Conservation (phyloP, 2,888 invertebrate genomes). For the Stenolophus ochropezus region DNA sequence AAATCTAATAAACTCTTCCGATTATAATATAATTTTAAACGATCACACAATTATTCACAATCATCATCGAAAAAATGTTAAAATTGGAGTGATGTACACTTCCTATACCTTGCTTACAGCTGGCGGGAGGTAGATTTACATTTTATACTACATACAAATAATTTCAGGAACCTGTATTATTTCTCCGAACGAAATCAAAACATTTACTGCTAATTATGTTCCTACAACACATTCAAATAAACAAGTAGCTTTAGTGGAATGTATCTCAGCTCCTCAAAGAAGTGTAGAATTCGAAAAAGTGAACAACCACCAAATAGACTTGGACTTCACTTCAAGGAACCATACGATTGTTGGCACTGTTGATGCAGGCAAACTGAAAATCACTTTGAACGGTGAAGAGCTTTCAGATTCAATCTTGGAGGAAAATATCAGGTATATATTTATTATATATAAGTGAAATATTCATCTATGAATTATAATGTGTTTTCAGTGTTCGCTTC, state of each 20-base stretch:
- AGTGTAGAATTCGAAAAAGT: conserved; percentile 16
- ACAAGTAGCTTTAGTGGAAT: conserved; percentile 30
- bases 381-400: conserved; percentile 12
- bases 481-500: background rate
- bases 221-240: background rate
- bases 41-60: too few relatives aligned
- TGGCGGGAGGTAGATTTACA: background rate
- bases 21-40: too few relatives aligned
- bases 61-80: too few relatives aligned
- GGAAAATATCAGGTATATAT: conserved; percentile 10
- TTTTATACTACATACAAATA: background rate
- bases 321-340: conserved; percentile 11
- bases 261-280: background rate
- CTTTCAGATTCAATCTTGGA: background rate
- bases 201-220: conserved; percentile 15
- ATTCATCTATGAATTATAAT: too few relatives aligned
- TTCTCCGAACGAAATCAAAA: background rate
- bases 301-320: background rate
- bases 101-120: background rate
- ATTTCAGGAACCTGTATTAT: conserved; percentile 37
- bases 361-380: conserved; percentile 1
- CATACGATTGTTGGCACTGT: background rate
- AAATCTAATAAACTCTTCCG: too few relatives aligned
- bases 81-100: too few relatives aligned
- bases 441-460: too few relatives aligned